Base-by-base conservation (phyloP, 37 sponge, comb jelly and placozoan species). In the Dysidea cf. avara region DNA sequence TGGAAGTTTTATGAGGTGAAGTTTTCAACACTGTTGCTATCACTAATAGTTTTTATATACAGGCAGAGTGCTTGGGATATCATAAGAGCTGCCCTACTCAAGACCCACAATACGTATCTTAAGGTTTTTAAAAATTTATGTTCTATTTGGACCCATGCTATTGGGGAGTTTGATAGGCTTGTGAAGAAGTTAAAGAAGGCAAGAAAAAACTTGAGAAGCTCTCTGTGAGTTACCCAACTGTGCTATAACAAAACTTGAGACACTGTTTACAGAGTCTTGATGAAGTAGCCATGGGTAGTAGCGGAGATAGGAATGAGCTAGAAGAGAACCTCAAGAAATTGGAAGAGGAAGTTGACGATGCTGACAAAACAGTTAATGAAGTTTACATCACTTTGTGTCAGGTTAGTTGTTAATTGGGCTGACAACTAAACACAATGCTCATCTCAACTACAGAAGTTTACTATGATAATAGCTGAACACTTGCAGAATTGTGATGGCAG, bases 61-160 rank as follows among this genome's bases (percentile, higher is more conserved):
- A 77, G 78, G 63, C 82, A 82, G 56, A 68, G 59, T 74, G 49
- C 73, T 17, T 83, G 83, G 83, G 83, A 83, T 40, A 69, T 83
- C 1, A 43, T 83, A 53, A 69, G 68, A 28, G 47, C 70, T 14
- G 76, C 83, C 14, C 33, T 83, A 7, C 64, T 24, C 51, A 83
- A 83, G 83, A 75, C 69, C 3, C 75, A 76, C 64, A 76, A 38
- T 7, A 53, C 77, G 9, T 76, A 69, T 30, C 40, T 49, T 33
- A 43, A 43, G 9, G 46, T 43, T 12, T 12, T n/a, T n/a, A n/a
- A n/a, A n/a, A n/a, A n/a, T n/a, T n/a, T n/a, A n/a, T n/a, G n/a
- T n/a, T n/a, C n/a, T n/a, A n/a, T n/a, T n/a, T n/a, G n/a, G n/a
- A n/a, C n/a, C n/a, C n/a, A n/a, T n/a, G n/a, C n/a, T n/a, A n/a